Percentiles rank a stretch among this genome's conserved stretches.
Conservation (phyloP, 2,113 vertebrate genomes). For the Psittacara wagleri region DNA sequence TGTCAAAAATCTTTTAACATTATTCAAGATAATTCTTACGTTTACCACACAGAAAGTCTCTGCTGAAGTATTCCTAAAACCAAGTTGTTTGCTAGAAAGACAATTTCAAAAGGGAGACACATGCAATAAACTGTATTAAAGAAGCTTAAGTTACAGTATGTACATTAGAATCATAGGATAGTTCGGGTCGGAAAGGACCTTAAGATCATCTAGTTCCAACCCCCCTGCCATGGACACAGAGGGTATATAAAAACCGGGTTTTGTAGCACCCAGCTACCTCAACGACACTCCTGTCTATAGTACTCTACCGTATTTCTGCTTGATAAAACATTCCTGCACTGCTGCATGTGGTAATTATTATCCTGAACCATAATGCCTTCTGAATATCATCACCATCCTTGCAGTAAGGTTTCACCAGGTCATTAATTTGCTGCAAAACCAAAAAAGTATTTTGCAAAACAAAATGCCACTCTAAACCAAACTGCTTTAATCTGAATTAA, state of each 20-base stretch:
- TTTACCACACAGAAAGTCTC: not conserved
- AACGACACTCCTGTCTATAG: not conserved
- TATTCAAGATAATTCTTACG: not conserved
- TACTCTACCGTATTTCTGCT: constrained; percentile 84
- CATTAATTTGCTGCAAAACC: constrained; percentile 76
- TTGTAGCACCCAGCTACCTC: not conserved
- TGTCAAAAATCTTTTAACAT: not conserved
- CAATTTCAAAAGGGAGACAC: not conserved
- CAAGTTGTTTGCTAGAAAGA: not conserved
- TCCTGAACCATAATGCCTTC: constrained; percentile 85
- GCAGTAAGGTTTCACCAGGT: constrained; percentile 82
- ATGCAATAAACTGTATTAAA: not conserved
- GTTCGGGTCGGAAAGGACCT: too few species aligned
- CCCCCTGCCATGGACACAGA: not conserved
- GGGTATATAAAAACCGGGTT: not conserved
- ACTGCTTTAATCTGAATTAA: not conserved
- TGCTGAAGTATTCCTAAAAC: not conserved
- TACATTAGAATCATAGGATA: too few species aligned
- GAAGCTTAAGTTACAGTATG: not conserved
- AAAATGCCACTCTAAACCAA: not conserved
- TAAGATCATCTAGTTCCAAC: too few species aligned
- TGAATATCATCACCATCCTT: constrained; percentile 87
- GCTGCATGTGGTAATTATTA: constrained; percentile 90
- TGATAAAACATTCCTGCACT: constrained; percentile 91
- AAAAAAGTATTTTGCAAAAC: not conserved